Evolutionary conservation across 2,888 invertebrate species (phyloP), one percentile per base, ranked within the genome.

Genomic region (Bhutanitis thaidina): DNA sequence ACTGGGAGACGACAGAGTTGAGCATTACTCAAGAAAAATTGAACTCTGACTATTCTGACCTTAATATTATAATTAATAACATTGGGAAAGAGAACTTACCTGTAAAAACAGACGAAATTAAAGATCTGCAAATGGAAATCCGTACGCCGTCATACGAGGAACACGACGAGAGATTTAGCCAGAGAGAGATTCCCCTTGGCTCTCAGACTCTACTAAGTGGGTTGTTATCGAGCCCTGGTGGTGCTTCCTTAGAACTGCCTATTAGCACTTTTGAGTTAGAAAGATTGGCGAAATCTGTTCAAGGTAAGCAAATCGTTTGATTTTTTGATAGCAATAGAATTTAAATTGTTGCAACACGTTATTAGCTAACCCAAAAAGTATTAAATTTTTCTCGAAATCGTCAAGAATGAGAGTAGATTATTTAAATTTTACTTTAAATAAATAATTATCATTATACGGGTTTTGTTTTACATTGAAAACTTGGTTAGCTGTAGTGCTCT

Each of bases 1-100:
- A 94, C 57, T 96, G 96, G 96, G 94, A 94, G 62, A 92, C 70
- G 1, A 62, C 73, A 0, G 84, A 86, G 58, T 62, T 78, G n/a
- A 69, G 65, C 7, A 64, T 74, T 50, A 71, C 79, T 0, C 78
- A 78, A 43, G 82, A 82, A 56, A 75, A 72, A 45, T 62, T 84
- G 1, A 81, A 78, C 62, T 92, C 80, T 13, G 80, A 77, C 54
- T 86, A 88, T 56, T 80, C 83, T 0, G 86, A 86, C 52, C 64
- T 86, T 27, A 81, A 71, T 61, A 71, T 81, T 1, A 82, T 86
- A 63, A 79, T 84, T 61, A 80, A 72, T 53, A 74, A 65, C 38
- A 64, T 83, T 40, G 77, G 74, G 59, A 85, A 83, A 52, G 85
- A 86, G 66, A 84, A 86, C 58, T 57, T 77, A 57, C 84, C 84